Base-by-base conservation (phyloP, 2,113 vertebrate genomes). In the Synchiropus splendidus region DNA sequence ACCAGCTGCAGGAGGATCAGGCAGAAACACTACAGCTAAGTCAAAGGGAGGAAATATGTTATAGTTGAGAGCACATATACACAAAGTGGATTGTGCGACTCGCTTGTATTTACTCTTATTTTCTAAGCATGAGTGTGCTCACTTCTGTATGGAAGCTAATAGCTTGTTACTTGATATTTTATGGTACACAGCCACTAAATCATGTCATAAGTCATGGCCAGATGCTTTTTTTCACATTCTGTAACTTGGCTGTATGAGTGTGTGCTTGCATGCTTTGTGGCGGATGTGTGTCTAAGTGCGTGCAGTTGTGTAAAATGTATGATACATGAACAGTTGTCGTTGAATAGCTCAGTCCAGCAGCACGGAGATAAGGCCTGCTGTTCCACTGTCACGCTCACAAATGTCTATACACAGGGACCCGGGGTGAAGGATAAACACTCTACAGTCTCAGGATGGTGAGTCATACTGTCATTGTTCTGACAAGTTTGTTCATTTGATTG, bases 21-120 rank as follows among this genome's bases (percentile, higher is more conserved):
- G 83, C 81, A 83, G 21, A 80, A 83, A 82, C 69, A 72, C 73
- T 83, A 77, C 70, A 76, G 75, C 71, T 84, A 83, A 48, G 62
- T 73, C 48, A 59, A 69, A 72, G 68, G 64, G 36, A 75, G 66
- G 58, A 54, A 74, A 53, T 65, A 73, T 77, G 67, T 65, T 51
- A 61, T 60, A 61, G 57, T 39, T 36, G 36, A 55, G 53, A 63
- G 35, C 58, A 52, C 63, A 67, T 58, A 66, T 48, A 70, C 70
- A 72, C 67, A 67, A 41, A 54, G 53, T 62, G 65, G 54, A 65
- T 31, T 58, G 61, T 12, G 14, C 47, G 48, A 31, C 57, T 45
- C 62, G 47, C 30, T 33, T 39, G 33, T 49, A 39, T 62, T 32
- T 49, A 42, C 46, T 57, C 49, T 44, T 33, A 18, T 18, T 36